Base-by-base conservation (phyloP, 2,888 invertebrate genomes). In the Philonicus albiceps region DNA sequence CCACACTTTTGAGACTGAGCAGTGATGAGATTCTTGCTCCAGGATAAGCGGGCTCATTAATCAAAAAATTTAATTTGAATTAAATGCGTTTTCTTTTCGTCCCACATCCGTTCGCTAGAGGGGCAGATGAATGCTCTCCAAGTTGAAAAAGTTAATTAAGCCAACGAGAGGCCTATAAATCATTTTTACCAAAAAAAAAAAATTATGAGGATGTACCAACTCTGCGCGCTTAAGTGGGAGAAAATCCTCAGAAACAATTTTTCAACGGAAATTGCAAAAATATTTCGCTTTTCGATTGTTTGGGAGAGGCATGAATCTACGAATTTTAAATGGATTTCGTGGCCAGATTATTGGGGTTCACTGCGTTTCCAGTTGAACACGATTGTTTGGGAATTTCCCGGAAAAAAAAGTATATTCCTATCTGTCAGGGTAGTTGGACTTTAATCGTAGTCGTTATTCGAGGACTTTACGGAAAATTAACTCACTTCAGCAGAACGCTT, bases 111-210 rank as follows among this genome's bases (percentile, higher is more conserved):
- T n/a, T 43, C 49, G 49, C 49, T 13, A 31, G 64, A 31, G 34
- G 34, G 53, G 30, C 27, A 27, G 34, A 74, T 64, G 55, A 81
- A 81, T 81, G 3, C 64, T 81, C 37, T 30, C 22, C 55, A 64
- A 81, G 55, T 55, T 49, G 55, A 34, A 81, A 81, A 81, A 81
- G 81, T 81, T 81, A 81, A 81, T 81, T 81, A 81, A 81, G 34
- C 64, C 64, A 53, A 19, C 37, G 43, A 30, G n/a, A 3, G 81
- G n/a, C 30, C 37, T 55, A 81, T 81, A 81, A 78, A 53, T 78
- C 78, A 78, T 78, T 78, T 49, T n/a, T 49, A 49, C 49, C 49
- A 78, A 78, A 64, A n/a, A n/a, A n/a, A n/a, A n/a, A n/a, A n/a
- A 78, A 78, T 78, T 49, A 78, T 78, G 27, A 27, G 78, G 27